phyloP scores from a whole-genome alignment of 2,888 invertebrate species.

The Epinotia bilunana region DNA sequence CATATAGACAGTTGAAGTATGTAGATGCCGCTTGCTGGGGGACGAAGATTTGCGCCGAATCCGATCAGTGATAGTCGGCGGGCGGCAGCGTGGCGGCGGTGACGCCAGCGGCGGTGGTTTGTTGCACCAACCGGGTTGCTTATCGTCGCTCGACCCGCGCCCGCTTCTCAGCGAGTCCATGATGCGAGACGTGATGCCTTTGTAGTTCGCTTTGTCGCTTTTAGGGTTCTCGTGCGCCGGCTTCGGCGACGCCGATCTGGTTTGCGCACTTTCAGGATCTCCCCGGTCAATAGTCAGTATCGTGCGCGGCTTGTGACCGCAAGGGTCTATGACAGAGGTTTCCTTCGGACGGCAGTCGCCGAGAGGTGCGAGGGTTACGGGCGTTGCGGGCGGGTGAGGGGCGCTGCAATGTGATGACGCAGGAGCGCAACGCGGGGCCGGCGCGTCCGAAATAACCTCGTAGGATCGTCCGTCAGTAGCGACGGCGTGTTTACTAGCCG shows the following conservation, averaged over 20 bases:
- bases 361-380: constrained; percentile 1
- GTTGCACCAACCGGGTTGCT: constrained; percentile 22
- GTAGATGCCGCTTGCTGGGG: constrained; percentile 6
- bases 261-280: background rate
- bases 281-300: constrained; percentile 20
- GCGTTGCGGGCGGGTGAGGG: constrained; percentile 1
- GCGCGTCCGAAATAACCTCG: background rate
- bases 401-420: constrained; percentile 12
- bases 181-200: constrained; percentile 30
- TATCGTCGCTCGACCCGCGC: background rate
- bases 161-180: constrained; percentile 28
- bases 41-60: background rate
- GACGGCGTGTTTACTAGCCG: constrained; percentile 42
- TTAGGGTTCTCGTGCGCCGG: constrained; percentile 7
- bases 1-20: constrained; percentile 1
- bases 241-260: background rate
- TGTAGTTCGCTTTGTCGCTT: too few relatives aligned
- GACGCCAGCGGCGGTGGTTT: constrained; percentile 1
- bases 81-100: constrained; percentile 16
- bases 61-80: constrained; percentile 11
- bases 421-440: constrained; percentile 28
- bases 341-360: constrained; percentile 26
- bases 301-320: constrained; percentile 18
- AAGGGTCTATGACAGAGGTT: background rate
- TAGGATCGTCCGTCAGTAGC: constrained; percentile 45